phyloP scores from a whole-genome alignment of 1,140 invertebrate species.

The Ceratoteleas bidentatus region DNA sequence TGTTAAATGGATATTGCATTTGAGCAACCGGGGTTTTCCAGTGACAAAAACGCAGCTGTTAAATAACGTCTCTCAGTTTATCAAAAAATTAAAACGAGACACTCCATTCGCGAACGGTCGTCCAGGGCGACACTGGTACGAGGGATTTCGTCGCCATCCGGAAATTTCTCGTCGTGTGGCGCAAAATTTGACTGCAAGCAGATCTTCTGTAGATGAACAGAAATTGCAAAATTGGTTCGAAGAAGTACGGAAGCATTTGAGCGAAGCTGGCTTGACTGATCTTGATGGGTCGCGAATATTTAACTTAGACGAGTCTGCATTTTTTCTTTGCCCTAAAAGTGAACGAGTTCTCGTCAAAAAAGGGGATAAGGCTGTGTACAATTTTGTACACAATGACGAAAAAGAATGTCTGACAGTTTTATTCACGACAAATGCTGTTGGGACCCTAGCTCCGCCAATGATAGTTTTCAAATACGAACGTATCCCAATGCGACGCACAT shows the following conservation, averaged over 20 bases:
- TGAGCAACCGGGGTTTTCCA: background rate
- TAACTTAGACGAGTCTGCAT: slow-evolving; percentile 67
- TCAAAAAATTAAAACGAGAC: background rate
- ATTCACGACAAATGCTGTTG: slow-evolving; percentile 58
- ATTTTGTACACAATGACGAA: slow-evolving; percentile 58
- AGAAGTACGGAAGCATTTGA: slow-evolving; percentile 48
- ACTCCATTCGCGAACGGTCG: background rate
- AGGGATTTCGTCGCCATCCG: slow-evolving; percentile 29
- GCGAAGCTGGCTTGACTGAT: slow-evolving; percentile 35
- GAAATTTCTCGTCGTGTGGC: slow-evolving; percentile 25
- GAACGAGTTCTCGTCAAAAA: slow-evolving; percentile 67
- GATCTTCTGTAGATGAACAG: background rate
- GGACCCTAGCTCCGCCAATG: slow-evolving; percentile 29
- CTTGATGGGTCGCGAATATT: slow-evolving; percentile 50
- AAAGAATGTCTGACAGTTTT: slow-evolving; percentile 70
- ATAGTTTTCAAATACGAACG: slow-evolving; percentile 4
- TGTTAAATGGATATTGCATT: background rate
- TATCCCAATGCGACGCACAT: background rate
- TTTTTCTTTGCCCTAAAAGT: slow-evolving; percentile 57
- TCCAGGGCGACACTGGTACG: too few species aligned
- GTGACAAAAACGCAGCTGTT: slow-evolving; percentile 1
- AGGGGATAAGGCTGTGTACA: slow-evolving; percentile 68
- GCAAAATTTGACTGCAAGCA: slow-evolving; percentile 46
- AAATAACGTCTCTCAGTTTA: background rate
- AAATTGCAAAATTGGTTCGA: slow-evolving; percentile 61